phyloP scores from a whole-genome alignment of 1,140 invertebrate species.

The Trypoxylus dichotomus region DNA sequence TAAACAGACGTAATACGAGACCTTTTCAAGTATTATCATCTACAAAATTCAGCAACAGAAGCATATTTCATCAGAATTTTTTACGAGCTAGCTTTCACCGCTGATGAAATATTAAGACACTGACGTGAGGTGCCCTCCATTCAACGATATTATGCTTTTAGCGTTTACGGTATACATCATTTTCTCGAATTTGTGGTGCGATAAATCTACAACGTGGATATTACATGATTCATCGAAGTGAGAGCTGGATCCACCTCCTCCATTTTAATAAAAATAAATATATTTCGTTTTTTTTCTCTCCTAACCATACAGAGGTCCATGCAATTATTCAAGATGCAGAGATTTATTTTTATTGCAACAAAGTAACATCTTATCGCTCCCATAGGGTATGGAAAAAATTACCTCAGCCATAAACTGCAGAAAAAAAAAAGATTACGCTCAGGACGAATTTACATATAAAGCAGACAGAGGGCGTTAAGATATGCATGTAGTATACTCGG shows the following conservation, averaged over 20 bases:
- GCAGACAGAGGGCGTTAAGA: background rate
- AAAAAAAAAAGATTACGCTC: background rate
- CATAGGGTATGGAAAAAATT: background rate
- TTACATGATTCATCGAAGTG: background rate
- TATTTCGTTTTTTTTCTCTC: background rate
- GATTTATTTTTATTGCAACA: background rate
- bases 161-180: background rate
- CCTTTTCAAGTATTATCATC: no score
- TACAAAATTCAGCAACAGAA: no score
- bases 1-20: no score
- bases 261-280: background rate
- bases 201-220: background rate
- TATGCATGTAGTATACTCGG: background rate
- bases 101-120: no score
- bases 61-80: no score
- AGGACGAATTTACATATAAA: background rate
- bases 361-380: background rate
- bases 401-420: background rate
- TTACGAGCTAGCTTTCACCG: no score
- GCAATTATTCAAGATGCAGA: background rate
- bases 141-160: no score
- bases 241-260: background rate
- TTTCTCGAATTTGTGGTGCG: background rate
- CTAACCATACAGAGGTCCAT: no score
- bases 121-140: no score